phyloP scores from a whole-genome alignment of 2,113 vertebrate genomes.

The Taxidea taxus region DNA sequence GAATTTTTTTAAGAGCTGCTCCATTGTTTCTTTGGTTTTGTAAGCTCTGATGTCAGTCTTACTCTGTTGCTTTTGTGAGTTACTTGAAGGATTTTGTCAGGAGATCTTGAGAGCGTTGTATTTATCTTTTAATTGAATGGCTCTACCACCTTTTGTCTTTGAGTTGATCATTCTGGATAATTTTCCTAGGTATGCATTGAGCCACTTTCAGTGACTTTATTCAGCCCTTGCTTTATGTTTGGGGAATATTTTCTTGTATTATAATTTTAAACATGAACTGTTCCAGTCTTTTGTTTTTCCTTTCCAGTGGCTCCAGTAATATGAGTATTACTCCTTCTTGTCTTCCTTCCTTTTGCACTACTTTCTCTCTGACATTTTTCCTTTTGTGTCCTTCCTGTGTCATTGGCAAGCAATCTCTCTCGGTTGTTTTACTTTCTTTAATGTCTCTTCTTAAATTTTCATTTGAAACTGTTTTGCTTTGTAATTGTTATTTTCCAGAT shows the following conservation, averaged over 20 bases:
- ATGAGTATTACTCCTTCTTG: neutral
- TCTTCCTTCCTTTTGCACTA: neutral
- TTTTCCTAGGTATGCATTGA: neutral
- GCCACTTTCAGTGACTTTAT: neutral
- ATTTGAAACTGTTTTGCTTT: neutral
- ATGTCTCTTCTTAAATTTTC: neutral
- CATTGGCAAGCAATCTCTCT: neutral
- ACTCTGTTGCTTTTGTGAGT: neutral
- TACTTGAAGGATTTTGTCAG: neutral
- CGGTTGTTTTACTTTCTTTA: neutral
- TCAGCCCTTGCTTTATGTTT: neutral
- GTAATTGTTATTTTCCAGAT: neutral
- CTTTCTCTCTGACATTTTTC: neutral
- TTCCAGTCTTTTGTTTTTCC: neutral
- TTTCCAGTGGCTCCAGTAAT: neutral
- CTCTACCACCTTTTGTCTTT: neutral
- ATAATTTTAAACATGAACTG: neutral
- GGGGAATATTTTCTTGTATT: neutral
- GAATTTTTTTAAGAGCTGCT: neutral
- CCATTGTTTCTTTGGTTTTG: neutral
- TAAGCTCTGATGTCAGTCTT: neutral
- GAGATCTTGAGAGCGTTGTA: neutral
- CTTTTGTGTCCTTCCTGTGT: neutral
- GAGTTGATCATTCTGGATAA: neutral
- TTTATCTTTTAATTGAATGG: conserved; percentile 16